Evolutionary conservation across 2,797 vertebrate species (phyloP), one percentile per base, ranked within the genome.

Genomic region (Podarcis lilfordi): DNA sequence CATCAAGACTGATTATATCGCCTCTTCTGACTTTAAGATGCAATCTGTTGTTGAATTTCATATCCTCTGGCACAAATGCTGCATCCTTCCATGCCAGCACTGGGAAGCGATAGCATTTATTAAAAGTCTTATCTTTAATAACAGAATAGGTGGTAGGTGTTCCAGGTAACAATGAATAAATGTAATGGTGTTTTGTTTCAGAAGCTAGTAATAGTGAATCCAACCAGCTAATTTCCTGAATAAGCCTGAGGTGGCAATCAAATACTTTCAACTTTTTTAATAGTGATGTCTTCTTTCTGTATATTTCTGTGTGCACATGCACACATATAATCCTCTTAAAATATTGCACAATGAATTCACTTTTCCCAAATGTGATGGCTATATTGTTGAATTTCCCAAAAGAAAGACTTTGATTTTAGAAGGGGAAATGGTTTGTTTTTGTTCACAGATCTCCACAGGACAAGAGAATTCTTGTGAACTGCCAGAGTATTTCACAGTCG

Each of bases 101-200:
- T 91, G 91, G 91, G 80, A 87, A 89, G 90, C 96, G 97, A 98
- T 97, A 98, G 96, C 95, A 94, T 91, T 98, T 98, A 98, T 98
- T 98, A 98, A 98, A 98, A 97, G 98, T 98, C 97, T 98, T 98
- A 98, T 99, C 98, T 95, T 96, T 96, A 96, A 95, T 97, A 98
- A 98, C 96, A 94, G 96, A 96, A 95, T 90, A 85, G 90, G 89
- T 92, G 89, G 95, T 89, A 85, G 91, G 88, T 93, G 89, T 89
- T 88, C 93, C 94, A 94, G 91, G 95, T 94, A 89, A 85, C 87
- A 94, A 95, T 95, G 93, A 95, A 82, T 91, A 92, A 92, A 95
- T 95, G 92, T 94, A 88, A 84, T 81, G n/a, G 37, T 94, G 94
- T 91, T 96, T 95, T 96, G 90, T 94, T 95, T 95, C 93, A 84